Base-by-base conservation (phyloP, 2,888 invertebrate species). In the Ectobius pallidus region DNA sequence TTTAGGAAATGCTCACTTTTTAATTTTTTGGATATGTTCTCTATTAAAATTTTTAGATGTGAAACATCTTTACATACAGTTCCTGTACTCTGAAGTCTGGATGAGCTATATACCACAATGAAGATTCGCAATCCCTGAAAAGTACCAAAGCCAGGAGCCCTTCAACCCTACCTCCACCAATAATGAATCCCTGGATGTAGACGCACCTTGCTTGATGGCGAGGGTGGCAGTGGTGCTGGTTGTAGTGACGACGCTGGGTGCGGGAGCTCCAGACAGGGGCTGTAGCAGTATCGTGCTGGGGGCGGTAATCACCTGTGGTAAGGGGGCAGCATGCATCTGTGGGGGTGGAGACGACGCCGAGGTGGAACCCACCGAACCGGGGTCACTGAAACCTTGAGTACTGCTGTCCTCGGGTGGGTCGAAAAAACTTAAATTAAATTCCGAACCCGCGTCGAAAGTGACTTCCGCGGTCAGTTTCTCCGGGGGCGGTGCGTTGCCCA, bases 341-440 rank as follows among this genome's bases (percentile, higher is more conserved):
- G 75, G 75, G 18, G 75, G 75, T 27, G 75, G 75, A 27, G 75
- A 75, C 2, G 74, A 71, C 34, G 74, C 75, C 30, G 73, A 73
- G 46, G 75, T 42, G 34, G 77, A 87, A 73, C 89, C 90, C 70
- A 90, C 87, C 70, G 90, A 90, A 42, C 89, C 89, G 44, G 89
- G 87, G 81, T 89, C 88, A 82, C 90, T 89, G 82, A 89, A 90
- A 65, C 89, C 89, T 80, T 89, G 89, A 7, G 89, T 88, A 77
- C 87, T 89, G 79, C 88, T 88, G 79, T 89, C 89, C 79, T 91
- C 91, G 75, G 88, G 86, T 76, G 84, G 85, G 83, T 93, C 92
- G 86, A 92, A 93, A 85, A 93, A 93, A 83, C 91, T 89, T 81
- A 93, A 86, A 83, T 92, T 91, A 83, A 93, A 93, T 83, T 92